These are phyloP conservation scores for Tragelaphus scriptus DNA, from an alignment of 2,113 vertebrate genomes.

Conservation along the genomic window DNA sequence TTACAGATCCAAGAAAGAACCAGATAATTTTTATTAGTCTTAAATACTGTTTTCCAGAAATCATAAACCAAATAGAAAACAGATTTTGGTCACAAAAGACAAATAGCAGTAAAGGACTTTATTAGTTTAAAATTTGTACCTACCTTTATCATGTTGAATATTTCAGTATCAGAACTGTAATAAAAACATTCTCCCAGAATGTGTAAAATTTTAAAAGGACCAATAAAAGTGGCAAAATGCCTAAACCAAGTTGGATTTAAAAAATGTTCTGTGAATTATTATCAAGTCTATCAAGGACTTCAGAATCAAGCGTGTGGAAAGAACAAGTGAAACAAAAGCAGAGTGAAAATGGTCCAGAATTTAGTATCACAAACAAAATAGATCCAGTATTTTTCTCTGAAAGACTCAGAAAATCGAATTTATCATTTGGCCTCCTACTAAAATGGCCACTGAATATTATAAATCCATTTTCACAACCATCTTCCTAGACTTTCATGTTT, in stretches of 20 bases:
- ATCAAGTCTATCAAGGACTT: background rate
- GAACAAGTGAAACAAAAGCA: background rate
- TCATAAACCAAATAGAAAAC: constrained; percentile 15
- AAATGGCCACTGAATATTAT: background rate
- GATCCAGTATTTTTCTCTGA: background rate
- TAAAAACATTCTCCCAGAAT: background rate
- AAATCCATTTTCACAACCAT: background rate
- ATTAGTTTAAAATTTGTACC: constrained; percentile 30
- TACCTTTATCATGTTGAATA: constrained; percentile 24
- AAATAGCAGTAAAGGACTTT: background rate
- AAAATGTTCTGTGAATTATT: background rate
- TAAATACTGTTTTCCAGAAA: constrained; percentile 41
- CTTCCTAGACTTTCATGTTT: background rate
- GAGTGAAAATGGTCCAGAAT: background rate
- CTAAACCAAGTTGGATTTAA: constrained; percentile 10
- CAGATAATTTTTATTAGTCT: constrained; percentile 6
- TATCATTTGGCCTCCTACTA: background rate
- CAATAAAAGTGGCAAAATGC: background rate
- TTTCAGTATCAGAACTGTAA: background rate
- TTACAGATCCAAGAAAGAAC: background rate
- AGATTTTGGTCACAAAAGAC: constrained; percentile 27
- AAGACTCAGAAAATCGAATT: background rate
- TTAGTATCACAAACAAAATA: background rate
- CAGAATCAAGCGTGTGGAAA: background rate
- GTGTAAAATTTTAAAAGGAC: background rate